Percentiles rank a stretch among this genome's conserved stretches.
Conservation (phyloP, 2,888 invertebrate species). For the Leucozona laternaria region DNA sequence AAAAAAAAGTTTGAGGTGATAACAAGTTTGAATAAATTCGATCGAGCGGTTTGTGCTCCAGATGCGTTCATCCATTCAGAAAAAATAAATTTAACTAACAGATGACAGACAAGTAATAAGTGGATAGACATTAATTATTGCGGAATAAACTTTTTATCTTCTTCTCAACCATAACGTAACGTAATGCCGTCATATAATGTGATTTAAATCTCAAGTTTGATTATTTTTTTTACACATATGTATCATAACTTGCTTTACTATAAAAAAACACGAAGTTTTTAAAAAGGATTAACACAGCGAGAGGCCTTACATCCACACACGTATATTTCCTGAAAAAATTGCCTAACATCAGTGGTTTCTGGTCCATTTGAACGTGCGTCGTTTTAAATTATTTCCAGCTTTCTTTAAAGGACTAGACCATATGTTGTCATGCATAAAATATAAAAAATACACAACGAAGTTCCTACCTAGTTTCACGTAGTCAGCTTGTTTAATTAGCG, state of each 20-base stretch:
- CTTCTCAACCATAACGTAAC: background rate
- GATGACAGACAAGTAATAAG: background rate
- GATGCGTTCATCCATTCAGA: background rate
- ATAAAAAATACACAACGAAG: background rate
- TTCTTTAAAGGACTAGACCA: background rate
- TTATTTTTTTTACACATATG: background rate
- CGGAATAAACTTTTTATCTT: background rate
- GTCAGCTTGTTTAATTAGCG: slow-evolving; percentile 14
- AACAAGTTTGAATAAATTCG: too few relatives aligned
- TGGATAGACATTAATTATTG: background rate
- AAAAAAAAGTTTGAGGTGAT: too few relatives aligned
- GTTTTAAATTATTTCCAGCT: background rate
- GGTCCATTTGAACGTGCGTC: background rate
- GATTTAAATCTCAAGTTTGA: background rate
- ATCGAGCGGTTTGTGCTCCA: background rate
- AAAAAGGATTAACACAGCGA: background rate
- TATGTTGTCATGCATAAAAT: slow-evolving; percentile 5
- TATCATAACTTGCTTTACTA: background rate
- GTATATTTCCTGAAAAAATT: slow-evolving; percentile 21
- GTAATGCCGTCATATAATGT: background rate
- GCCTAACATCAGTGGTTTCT: background rate
- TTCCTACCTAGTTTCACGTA: background rate
- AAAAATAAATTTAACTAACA: background rate
- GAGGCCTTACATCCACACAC: background rate
- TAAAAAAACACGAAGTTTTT: background rate